phyloP scores from a whole-genome alignment of 1,140 invertebrate species.

The Limonius californicus region DNA sequence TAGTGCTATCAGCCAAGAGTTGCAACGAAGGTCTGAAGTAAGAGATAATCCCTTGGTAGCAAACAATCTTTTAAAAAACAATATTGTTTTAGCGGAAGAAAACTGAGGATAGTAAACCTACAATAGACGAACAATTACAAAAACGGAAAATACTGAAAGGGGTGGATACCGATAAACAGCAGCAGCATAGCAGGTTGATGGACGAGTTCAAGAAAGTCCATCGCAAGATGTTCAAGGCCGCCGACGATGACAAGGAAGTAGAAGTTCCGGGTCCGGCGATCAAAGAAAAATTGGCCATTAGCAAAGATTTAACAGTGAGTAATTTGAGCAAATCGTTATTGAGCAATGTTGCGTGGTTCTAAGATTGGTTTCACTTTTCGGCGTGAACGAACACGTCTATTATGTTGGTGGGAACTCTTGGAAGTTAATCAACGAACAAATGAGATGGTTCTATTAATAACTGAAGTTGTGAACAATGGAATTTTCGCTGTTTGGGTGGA shows the following conservation, averaged over 20 bases:
- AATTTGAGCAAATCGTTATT: background rate
- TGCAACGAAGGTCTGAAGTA: conserved; percentile 62
- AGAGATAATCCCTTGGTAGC: conserved; percentile 1
- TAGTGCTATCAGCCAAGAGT: conserved; percentile 60
- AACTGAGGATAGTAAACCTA: conserved; percentile 32
- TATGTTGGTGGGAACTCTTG: no score
- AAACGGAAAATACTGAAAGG: conserved; percentile 47
- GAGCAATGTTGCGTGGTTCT: background rate
- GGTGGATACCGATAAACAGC: conserved; percentile 56
- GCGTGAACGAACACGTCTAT: no score
- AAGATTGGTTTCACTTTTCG: background rate
- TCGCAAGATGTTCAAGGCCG: conserved; percentile 72
- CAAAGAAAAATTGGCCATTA: background rate
- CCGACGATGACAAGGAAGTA: conserved; percentile 29
- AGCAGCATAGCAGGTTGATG: conserved; percentile 70
- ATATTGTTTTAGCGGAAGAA: conserved; percentile 47
- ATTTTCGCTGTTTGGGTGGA: no score
- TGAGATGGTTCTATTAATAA: no score
- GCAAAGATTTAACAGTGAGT: background rate
- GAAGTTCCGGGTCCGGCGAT: no score
- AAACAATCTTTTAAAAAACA: no score
- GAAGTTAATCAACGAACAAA: no score
- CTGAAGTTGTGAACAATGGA: no score
- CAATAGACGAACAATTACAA: conserved; percentile 47
- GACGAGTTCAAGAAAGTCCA: conserved; percentile 84